Percentiles rank a stretch among this genome's conserved stretches.
phyloP scores from a whole-genome alignment of 1,140 invertebrate genomes.

The Elymnias hypermnestra region DNA sequence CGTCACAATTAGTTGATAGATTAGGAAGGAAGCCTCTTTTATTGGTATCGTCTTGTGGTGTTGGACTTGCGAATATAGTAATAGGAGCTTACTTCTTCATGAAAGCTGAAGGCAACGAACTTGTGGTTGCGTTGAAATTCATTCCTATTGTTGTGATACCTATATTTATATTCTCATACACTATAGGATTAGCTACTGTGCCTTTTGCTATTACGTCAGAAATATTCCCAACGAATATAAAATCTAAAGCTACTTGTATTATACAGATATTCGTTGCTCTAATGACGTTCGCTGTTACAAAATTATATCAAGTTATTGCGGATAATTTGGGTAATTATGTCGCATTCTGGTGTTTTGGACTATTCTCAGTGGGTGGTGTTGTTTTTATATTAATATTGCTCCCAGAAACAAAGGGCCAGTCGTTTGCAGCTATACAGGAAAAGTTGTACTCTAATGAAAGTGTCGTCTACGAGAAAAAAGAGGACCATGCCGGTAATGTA shows the following conservation, averaged over 20 bases:
- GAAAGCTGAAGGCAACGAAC: constrained; percentile 53
- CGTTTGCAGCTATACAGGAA: constrained; percentile 77
- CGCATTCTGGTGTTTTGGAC: constrained; percentile 85
- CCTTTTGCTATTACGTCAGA: constrained; percentile 85
- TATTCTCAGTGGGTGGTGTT: constrained; percentile 79
- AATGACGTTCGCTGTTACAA: constrained; percentile 83
- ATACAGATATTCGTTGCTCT: constrained; percentile 72
- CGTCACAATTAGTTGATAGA: constrained; percentile 82
- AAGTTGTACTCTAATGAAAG: constrained; percentile 55
- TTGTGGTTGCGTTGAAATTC: constrained; percentile 67
- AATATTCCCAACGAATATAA: constrained; percentile 84
- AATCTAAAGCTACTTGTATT: constrained; percentile 80
- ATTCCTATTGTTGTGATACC: constrained; percentile 82
- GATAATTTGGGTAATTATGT: constrained; percentile 80
- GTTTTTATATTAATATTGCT: constrained; percentile 80
- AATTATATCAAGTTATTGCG: constrained; percentile 82
- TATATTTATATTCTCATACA: constrained; percentile 83
- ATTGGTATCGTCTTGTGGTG: constrained; percentile 77
- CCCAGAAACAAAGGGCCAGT: constrained; percentile 90
- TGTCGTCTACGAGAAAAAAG: constrained; percentile 50
- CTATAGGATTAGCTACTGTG: constrained; percentile 83
- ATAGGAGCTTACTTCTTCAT: constrained; percentile 81
- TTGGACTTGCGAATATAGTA: constrained; percentile 73
- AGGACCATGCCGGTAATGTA: constrained; percentile 39
- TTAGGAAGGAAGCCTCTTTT: constrained; percentile 83